A percentile compares a stretch with the other conserved stretches of the same genome.
Evolutionary conservation across 2,113 vertebrate species (phyloP).

Genomic region (Sphaerodactylus townsendi): DNA sequence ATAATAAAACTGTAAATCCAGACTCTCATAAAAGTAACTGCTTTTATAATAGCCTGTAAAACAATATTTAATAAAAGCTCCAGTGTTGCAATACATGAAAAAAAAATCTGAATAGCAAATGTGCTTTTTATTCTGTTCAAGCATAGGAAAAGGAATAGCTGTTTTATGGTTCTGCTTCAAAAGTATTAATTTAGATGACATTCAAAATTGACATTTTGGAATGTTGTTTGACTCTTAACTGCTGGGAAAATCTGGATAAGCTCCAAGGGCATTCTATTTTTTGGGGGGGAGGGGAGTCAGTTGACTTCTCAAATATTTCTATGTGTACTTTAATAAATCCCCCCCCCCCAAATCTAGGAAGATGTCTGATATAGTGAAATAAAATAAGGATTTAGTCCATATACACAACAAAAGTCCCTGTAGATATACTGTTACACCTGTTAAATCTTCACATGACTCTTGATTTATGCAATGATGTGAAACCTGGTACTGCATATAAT

Average conservation of each 20-base stretch:
- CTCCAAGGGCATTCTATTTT: constrained; percentile 11
- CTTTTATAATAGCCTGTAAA: neutral
- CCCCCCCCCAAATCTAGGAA: constrained; percentile 26
- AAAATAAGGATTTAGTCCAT: no score
- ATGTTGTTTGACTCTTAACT: constrained; percentile 28
- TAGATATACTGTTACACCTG: constrained; percentile 25
- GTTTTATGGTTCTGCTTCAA: neutral
- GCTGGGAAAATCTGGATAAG: constrained; percentile 17
- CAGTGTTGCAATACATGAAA: neutral
- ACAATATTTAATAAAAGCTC: neutral
- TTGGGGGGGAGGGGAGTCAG: no score
- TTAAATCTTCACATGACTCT: constrained; percentile 29
- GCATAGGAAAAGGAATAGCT: neutral
- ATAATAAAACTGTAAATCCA: neutral
- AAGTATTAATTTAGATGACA: constrained; percentile 22
- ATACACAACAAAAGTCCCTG: no score
- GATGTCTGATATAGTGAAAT: no score
- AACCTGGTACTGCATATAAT: neutral
- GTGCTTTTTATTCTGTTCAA: constrained; percentile 8
- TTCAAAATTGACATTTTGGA: constrained; percentile 26
- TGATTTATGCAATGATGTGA: neutral
- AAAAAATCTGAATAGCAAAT: neutral
- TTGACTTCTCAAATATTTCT: neutral
- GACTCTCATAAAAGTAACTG: neutral
- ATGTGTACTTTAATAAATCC: no score